Evolutionary conservation across 1,140 invertebrate genomes (phyloP).

Genomic region (Calycopis cecrops): DNA sequence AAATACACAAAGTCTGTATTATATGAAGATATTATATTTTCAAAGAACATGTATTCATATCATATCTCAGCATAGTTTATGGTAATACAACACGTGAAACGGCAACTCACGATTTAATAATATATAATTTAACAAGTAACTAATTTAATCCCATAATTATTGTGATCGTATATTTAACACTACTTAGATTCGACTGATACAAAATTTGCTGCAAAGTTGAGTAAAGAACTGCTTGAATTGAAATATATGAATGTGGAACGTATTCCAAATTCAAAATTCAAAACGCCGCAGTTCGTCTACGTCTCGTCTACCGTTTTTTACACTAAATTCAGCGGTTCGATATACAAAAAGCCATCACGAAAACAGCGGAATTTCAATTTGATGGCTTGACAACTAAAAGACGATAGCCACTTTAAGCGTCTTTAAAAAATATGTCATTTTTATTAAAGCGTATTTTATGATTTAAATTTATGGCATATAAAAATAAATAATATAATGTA

Average conservation of each 20-base stretch:
- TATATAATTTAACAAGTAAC: slow-evolving; percentile 66
- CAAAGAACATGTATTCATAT: slow-evolving; percentile 71
- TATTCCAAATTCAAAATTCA: slow-evolving; percentile 25
- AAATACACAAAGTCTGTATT: slow-evolving; percentile 54
- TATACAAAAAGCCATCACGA: slow-evolving; percentile 52
- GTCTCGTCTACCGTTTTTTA: slow-evolving; percentile 53
- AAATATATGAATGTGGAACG: slow-evolving; percentile 9
- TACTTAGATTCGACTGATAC: slow-evolving; percentile 50
- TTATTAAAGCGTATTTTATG: background rate
- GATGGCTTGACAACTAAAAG: slow-evolving; percentile 38
- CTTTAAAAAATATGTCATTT: slow-evolving; percentile 4
- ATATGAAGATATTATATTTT: slow-evolving; percentile 74
- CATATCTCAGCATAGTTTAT: slow-evolving; percentile 58
- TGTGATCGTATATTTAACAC: slow-evolving; percentile 58
- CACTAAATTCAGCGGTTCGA: slow-evolving; percentile 54
- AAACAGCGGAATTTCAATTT: slow-evolving; percentile 29
- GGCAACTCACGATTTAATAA: slow-evolving; percentile 32
- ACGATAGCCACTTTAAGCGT: slow-evolving; percentile 42
- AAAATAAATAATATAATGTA: slow-evolving; percentile 7
- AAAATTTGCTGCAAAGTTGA: slow-evolving; percentile 51
- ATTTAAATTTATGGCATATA: background rate
- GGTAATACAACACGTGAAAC: slow-evolving; percentile 68
- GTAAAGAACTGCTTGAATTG: slow-evolving; percentile 11
- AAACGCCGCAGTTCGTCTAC: slow-evolving; percentile 41
- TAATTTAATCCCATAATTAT: slow-evolving; percentile 68